phyloP scores from a whole-genome alignment of 2,797 vertebrate species.

The Pipistrellus nathusii region DNA sequence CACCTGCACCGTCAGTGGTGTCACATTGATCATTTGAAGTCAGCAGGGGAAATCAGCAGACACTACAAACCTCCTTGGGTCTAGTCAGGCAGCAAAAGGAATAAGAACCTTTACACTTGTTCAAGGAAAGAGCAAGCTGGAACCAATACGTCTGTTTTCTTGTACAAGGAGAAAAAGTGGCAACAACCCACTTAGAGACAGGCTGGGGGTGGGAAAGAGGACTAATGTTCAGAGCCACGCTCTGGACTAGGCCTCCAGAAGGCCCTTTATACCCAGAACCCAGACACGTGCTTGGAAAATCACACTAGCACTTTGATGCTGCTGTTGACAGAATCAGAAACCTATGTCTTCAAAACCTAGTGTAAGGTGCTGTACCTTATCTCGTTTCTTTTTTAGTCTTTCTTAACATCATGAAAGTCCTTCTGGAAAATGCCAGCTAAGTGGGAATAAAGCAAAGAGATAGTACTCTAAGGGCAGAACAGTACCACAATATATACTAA shows the following conservation, averaged over 20 bases:
- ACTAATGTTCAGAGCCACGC: not conserved
- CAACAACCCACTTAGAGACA: not conserved
- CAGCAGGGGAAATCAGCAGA: not conserved
- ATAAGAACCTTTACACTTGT: not conserved
- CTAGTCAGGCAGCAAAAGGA: not conserved
- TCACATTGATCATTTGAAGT: not conserved
- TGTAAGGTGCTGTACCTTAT: not conserved
- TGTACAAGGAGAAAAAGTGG: not conserved
- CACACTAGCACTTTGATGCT: not conserved
- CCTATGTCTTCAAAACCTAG: not conserved
- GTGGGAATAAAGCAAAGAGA: conserved; percentile 20
- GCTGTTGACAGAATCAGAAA: not conserved
- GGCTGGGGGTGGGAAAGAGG: not conserved
- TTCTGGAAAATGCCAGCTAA: conserved; percentile 30
- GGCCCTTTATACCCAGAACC: not conserved
- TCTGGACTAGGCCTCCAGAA: not conserved
- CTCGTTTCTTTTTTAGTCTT: conserved; percentile 23
- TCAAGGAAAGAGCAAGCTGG: not conserved
- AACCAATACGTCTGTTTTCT: not conserved
- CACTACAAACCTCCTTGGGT: not conserved
- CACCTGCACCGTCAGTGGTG: not conserved
- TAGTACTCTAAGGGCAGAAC: not conserved
- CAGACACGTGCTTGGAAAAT: not conserved
- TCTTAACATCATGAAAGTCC: not conserved
- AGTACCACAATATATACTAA: not conserved